Base-by-base conservation (phyloP, 1,140 invertebrate species). In the Polyergus mexicanus region DNA sequence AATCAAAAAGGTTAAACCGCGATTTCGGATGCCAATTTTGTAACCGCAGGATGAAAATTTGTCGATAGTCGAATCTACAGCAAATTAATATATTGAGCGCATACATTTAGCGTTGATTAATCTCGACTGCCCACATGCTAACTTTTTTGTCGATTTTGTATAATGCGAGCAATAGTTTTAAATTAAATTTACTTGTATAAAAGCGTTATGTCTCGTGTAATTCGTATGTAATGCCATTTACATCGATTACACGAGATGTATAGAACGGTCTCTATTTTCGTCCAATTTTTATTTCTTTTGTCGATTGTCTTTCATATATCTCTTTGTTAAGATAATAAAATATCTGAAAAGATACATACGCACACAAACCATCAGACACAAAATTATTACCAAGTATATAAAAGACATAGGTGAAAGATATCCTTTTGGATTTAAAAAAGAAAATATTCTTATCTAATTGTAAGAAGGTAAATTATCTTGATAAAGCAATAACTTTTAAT, bases 21-120 rank as follows among this genome's bases (percentile, higher is more conserved):
- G 38, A 81, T 81, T 81, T 72, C 54, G 38, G 54, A 74, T 72
- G 38, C 19, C 66, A 81, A 81, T 81, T 81, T 74, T 80, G 63
- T 68, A 78, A 44, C 76, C 78, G 38, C 54, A 28, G 68, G 68
- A 81, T 81, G 66, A 22, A 81, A 62, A 83, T 38, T 74, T 62
- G 68, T 83, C 78, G 78, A 74, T 72, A 62, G 66, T 22, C 19
- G 25, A 58, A 47, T 72, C 66, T 41, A 54, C 22, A 38, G 68
- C 38, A 44, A 72, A 80, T 62, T 83, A 72, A 83, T 74, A 32
- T 60, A 83, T 83, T 38, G 66, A 38, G 19, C 51, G 35, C 28
- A 38, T 81, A 71, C 65, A 83, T 83, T 74, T 60, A 83, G 8
- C 13, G 19, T 28, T 47, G 68, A 28, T 72, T 83, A 83, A 83